Evolutionary conservation across 2,888 invertebrate species (phyloP).

Genomic region (Dioctria linearis): DNA sequence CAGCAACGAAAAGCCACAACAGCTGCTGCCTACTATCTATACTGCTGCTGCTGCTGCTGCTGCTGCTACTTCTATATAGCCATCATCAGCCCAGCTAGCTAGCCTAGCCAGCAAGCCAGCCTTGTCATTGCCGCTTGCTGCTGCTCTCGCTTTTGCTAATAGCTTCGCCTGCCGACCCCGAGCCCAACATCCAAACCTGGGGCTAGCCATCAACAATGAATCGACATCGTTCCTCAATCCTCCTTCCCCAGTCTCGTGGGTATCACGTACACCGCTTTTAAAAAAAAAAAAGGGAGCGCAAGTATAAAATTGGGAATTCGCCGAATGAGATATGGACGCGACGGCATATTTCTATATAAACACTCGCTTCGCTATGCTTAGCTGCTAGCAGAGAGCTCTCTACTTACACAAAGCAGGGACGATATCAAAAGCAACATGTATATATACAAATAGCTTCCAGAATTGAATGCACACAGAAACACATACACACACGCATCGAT

Average conservation of each 20-base stretch:
- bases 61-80: no score
- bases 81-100: no score
- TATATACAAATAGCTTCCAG: no score
- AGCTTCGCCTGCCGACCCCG: constrained; percentile 62
- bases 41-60: no score
- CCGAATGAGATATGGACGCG: background rate
- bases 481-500: background rate
- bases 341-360: no score
- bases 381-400: background rate
- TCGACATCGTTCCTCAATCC: constrained; percentile 60
- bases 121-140: constrained; percentile 65
- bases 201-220: no score
- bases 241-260: no score
- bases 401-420: background rate
- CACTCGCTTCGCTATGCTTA: no score
- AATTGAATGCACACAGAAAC: background rate
- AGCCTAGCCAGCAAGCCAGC: background rate
- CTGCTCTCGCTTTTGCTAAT: constrained; percentile 66
- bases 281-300: constrained; percentile 1
- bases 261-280: background rate
- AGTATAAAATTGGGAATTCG: background rate
- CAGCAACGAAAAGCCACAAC: constrained; percentile 65
- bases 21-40: constrained; percentile 61
- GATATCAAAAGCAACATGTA: no score
- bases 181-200: no score